Base-by-base conservation (phyloP, 2,113 vertebrate genomes). In the Austrofundulus limnaeus region DNA sequence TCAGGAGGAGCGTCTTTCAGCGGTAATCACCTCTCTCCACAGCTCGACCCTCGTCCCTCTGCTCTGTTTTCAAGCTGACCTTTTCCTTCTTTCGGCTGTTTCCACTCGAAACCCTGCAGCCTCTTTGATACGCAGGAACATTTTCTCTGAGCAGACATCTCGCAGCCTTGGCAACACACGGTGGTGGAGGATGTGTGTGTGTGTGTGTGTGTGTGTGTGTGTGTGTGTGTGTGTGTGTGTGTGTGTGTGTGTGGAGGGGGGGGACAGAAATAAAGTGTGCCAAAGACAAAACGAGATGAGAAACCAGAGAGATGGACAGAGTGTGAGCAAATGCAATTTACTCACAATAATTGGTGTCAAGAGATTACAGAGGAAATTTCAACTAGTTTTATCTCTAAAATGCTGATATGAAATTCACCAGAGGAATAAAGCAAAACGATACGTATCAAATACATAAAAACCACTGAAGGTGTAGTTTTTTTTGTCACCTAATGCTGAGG, bases 81-180 rank as follows among this genome's bases (percentile, higher is more conserved):
- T 87, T 85, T 78, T 80, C 68, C 81, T 81, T 80, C 81, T 78
- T 62, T 82, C 70, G 74, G 75, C 73, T 19, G 56, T 69, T 73
- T 83, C 80, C 75, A 83, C 83, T 83, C 69, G 70, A 53, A 78
- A 75, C 67, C 80, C 74, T 53, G 63, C 70, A 82, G 76, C 72
- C 83, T 84, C 85, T 85, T 85, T 87, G 76, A 89, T 83, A 80
- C 80, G 84, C 78, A 82, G 83, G 77, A 85, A 90, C 88, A 85
- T 85, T 84, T 88, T 88, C 81, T 85, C 59, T 71, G 77, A 79
- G 74, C 75, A 69, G 69, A 72, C 83, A 86, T 76, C 67, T 82
- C 53, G 66, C 82, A 87, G 84, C 88, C 86, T 62, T 86, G 82
- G 77, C 74, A 83, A 89, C 87, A 81, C 62, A 58, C 31, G 39